phyloP scores from a whole-genome alignment of 2,113 vertebrate species.

The Paramormyrops kingsleyae region DNA sequence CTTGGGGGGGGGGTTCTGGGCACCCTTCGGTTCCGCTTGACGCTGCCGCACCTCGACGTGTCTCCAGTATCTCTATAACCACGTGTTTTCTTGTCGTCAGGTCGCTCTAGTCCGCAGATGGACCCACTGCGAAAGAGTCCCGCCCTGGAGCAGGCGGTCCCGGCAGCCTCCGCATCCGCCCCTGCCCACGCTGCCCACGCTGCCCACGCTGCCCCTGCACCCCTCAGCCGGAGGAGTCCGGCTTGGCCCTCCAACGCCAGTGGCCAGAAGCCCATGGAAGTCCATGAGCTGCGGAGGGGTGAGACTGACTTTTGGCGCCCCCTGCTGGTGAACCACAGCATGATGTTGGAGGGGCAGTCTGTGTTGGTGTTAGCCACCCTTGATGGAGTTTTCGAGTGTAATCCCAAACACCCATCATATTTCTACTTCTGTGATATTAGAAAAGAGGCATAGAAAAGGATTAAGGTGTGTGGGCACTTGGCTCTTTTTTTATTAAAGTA shows the following conservation, averaged over 20 bases:
- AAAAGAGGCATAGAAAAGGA: not conserved
- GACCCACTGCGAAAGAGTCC: conserved; percentile 75
- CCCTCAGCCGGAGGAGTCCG: conserved; percentile 73
- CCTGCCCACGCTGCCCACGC: conserved; percentile 42
- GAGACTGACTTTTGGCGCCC: conserved; percentile 16
- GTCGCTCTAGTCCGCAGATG: conserved; percentile 71
- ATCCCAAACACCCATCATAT: not conserved
- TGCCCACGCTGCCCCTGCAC: conserved; percentile 53
- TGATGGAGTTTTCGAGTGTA: not conserved
- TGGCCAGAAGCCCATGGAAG: conserved; percentile 77
- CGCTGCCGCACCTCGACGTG: not conserved
- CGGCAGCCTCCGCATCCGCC: conserved; percentile 59
- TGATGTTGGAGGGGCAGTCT: not conserved
- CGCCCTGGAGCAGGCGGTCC: conserved; percentile 70
- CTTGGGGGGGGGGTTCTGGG: no score
- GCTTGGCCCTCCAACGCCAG: conserved; percentile 58
- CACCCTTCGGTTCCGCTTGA: not conserved
- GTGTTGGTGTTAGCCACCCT: not conserved
- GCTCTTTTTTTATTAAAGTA: not conserved
- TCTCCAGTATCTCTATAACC: not conserved
- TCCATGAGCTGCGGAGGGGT: conserved; percentile 82
- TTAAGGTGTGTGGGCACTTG: not conserved
- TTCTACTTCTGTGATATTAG: not conserved
- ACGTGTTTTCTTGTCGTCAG: conserved; percentile 48
- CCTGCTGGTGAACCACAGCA: conserved; percentile 27